Evolutionary conservation across 2,797 vertebrate genomes (phyloP).

Genomic region (Acrocephalus scirpaceus): DNA sequence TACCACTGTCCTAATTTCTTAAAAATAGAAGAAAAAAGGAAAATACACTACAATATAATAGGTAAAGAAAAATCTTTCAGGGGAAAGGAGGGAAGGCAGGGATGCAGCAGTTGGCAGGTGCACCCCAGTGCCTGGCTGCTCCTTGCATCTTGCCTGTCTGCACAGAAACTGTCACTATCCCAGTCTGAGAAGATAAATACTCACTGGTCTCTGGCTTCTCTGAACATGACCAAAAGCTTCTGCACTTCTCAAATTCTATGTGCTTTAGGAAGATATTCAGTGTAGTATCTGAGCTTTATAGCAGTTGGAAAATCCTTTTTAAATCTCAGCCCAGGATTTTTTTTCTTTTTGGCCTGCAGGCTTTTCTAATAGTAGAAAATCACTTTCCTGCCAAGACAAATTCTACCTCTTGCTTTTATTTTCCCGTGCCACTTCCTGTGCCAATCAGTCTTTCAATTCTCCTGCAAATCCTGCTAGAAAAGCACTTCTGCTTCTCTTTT

Average conservation of each 20-base stretch:
- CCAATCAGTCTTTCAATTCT: constrained; percentile 52
- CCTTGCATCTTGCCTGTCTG: background rate
- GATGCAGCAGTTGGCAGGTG: background rate
- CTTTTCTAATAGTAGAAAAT: constrained; percentile 63
- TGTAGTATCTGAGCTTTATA: background rate
- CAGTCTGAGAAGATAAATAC: background rate
- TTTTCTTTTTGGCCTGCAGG: constrained; percentile 34
- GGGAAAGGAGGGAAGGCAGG: background rate
- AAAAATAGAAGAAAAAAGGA: background rate
- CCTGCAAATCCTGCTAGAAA: constrained; percentile 32
- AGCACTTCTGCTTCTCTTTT: constrained; percentile 11
- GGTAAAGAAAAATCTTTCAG: background rate
- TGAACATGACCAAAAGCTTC: background rate
- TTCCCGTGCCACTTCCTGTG: constrained; percentile 45
- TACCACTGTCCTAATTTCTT: background rate
- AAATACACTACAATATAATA: background rate
- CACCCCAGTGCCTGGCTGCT: background rate
- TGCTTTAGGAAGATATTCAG: background rate
- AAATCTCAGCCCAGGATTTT: constrained; percentile 19
- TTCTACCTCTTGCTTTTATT: constrained; percentile 67
- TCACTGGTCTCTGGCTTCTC: background rate
- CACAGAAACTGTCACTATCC: background rate
- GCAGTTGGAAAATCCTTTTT: constrained; percentile 14
- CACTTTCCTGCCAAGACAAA: constrained; percentile 63
- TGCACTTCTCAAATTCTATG: background rate